Evolutionary conservation across 2,888 invertebrate genomes (phyloP).

Genomic region (Lycia hirtaria): DNA sequence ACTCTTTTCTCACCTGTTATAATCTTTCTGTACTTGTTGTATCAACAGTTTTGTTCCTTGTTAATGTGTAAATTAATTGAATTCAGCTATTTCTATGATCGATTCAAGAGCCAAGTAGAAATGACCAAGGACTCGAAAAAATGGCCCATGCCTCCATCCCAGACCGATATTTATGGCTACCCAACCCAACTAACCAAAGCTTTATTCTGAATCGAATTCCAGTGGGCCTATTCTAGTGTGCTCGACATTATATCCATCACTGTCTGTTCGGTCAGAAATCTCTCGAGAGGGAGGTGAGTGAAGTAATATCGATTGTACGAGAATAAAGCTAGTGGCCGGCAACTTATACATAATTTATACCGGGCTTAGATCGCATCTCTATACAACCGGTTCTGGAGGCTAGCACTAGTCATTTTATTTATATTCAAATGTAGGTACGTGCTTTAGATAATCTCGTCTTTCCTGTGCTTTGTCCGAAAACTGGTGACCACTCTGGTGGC

Average conservation of each 20-base stretch:
- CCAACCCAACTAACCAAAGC: constrained; percentile 19
- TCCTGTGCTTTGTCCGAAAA: constrained; percentile 24
- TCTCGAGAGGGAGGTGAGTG: not conserved
- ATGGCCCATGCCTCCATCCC: constrained; percentile 2
- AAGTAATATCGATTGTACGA: not conserved
- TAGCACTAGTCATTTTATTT: constrained; percentile 32
- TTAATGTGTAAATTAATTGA: no score
- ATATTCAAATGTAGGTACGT: constrained; percentile 33
- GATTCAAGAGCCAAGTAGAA: not conserved
- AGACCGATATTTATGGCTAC: constrained; percentile 22
- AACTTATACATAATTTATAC: constrained; percentile 36
- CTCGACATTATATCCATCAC: not conserved
- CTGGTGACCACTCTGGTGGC: not conserved
- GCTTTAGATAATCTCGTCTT: constrained; percentile 26
- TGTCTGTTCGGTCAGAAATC: not conserved
- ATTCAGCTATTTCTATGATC: no score
- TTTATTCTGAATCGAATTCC: constrained; percentile 35
- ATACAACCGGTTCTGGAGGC: constrained; percentile 28
- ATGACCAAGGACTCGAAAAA: constrained; percentile 9
- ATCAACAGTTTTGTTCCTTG: no score
- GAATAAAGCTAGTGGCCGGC: constrained; percentile 27
- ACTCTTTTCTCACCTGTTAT: no score
- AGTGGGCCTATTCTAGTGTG: not conserved
- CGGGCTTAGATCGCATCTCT: constrained; percentile 32
- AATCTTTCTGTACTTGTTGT: no score